Evolutionary conservation across 2,797 vertebrate genomes (phyloP), one percentile per base, ranked within the genome.

Genomic region (Geotrypetes seraphini): DNA sequence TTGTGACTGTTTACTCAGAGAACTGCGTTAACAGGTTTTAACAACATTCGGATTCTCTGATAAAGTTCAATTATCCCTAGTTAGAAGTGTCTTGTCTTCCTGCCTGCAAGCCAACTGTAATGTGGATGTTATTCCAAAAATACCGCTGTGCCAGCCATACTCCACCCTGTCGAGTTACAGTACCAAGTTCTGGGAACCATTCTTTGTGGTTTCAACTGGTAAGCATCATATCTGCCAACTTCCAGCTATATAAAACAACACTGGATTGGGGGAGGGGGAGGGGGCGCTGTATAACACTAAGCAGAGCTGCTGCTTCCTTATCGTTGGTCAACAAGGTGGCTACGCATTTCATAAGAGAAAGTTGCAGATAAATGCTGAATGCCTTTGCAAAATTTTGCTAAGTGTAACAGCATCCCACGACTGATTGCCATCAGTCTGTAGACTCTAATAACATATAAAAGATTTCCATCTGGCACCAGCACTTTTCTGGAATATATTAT

Each of bases 71-170:
- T n/a, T n/a, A n/a, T n/a, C n/a, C n/a, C n/a, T n/a, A n/a, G n/a
- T n/a, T n/a, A n/a, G n/a, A n/a, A n/a, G n/a, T n/a, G n/a, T n/a
- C n/a, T n/a, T n/a, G n/a, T n/a, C n/a, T n/a, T n/a, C n/a, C n/a
- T n/a, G n/a, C n/a, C n/a, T n/a, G n/a, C n/a, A 52, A 43, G 58
- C 52, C 60, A 50, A 53, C 47, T 60, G 55, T 54, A 58, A 56
- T 38, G 17, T 41, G 31, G 38, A 42, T 53, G 43, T 39, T 30
- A 36, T 44, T 45, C 32, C 52, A 26, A 43, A 46, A 35, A 31
- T 1, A 25, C 22, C 2, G 8, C 17, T 34, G 40, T 30, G 54
- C 61, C 59, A 63, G 54, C 1, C n/a, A 63, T 63, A 59, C 64
- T 60, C 67, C 61, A 31, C 35, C 47, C 28, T 21, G 34, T 66